Evolutionary conservation across 92 coral and sea anemone genomes (phyloP).

Genomic region (Siderastrea siderea): DNA sequence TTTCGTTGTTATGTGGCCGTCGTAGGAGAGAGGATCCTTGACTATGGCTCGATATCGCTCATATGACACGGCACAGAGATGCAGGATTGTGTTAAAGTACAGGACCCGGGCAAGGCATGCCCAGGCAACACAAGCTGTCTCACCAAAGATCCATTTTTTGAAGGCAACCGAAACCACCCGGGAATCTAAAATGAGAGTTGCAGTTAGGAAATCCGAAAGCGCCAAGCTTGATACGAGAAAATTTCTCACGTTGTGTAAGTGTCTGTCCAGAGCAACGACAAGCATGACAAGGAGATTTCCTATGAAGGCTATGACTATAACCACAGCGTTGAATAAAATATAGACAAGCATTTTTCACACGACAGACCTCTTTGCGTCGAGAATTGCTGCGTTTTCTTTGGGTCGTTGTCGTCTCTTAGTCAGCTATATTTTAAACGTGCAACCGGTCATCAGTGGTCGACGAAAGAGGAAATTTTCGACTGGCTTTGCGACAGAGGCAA

Average conservation of each 20-base stretch:
- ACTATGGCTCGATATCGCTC: not conserved
- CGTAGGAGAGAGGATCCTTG: not conserved
- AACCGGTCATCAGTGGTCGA: no score
- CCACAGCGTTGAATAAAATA: not conserved
- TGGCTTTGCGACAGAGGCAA: no score
- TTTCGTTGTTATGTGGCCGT: not conserved
- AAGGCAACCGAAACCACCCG: not conserved
- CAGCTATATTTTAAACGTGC: no score
- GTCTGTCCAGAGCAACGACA: not conserved
- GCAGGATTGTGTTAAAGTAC: not conserved
- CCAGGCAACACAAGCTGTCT: not conserved
- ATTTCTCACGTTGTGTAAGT: not conserved
- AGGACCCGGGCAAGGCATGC: not conserved
- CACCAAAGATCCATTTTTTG: conserved; percentile 2
- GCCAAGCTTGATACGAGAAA: not conserved
- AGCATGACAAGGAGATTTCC: not conserved
- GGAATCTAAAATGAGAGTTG: not conserved
- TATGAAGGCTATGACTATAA: not conserved
- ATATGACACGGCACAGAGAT: not conserved
- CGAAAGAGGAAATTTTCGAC: no score
- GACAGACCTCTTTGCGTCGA: no score
- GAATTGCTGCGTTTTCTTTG: not conserved
- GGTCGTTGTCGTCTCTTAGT: not conserved
- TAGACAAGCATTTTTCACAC: not conserved
- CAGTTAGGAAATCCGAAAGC: not conserved